Conservation (phyloP, 2,113 vertebrate genomes). For the Ammodytes marinus region DNA sequence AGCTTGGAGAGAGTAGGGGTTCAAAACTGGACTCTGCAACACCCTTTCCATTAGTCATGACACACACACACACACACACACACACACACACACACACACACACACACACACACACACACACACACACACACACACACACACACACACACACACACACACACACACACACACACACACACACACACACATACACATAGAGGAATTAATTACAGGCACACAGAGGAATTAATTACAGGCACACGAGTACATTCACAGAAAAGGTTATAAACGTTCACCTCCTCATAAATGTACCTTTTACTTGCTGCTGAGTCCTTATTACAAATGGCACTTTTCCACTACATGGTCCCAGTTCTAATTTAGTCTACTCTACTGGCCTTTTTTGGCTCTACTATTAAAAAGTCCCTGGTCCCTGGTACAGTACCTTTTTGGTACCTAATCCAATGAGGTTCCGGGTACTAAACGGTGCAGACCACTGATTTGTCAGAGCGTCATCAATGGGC, state of each 20-base stretch:
- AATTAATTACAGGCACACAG: conserved; percentile 27
- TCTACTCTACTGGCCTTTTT: too few species aligned
- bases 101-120: neutral
- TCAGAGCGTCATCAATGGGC: too few species aligned
- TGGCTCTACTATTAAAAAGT: too few species aligned
- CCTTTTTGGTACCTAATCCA: too few species aligned
- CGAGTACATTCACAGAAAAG: conserved; percentile 17
- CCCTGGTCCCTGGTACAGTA: too few species aligned
- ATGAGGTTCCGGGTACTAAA: too few species aligned
- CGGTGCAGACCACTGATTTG: too few species aligned
- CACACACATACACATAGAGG: neutral
- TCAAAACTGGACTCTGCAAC: conserved; percentile 44
- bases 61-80: conserved; percentile 37
- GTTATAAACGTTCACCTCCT: conserved; percentile 27
- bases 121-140: conserved; percentile 4
- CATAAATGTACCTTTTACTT: conserved; percentile 24
- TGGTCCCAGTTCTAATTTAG: too few species aligned
- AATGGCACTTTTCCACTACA: neutral
- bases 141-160: conserved; percentile 1
- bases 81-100: conserved; percentile 10
- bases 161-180: conserved; percentile 12
- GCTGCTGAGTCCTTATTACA: neutral
- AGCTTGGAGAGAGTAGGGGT: conserved; percentile 43
- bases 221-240: conserved; percentile 23
- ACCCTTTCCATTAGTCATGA: conserved; percentile 52